Evolutionary conservation across 2,797 vertebrate species (phyloP).

Genomic region (Falco biarmicus): DNA sequence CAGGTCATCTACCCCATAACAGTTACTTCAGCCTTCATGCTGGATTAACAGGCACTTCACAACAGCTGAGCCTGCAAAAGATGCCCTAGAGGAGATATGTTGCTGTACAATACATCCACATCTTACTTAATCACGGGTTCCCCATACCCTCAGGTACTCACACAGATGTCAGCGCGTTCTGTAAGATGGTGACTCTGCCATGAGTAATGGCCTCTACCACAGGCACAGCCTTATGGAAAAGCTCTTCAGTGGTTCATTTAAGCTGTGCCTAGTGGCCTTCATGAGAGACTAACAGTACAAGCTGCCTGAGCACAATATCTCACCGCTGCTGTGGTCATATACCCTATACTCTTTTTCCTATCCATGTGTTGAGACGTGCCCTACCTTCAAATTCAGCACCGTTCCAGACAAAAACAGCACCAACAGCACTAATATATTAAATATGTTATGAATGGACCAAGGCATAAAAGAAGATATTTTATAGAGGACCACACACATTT

Average conservation of each 20-base stretch:
- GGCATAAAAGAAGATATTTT: background rate
- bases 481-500: background rate
- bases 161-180: conserved; percentile 28
- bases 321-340: background rate
- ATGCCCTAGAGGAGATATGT: conserved; percentile 34
- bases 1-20: conserved; percentile 1
- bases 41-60: conserved; percentile 52
- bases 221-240: conserved; percentile 39
- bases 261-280: conserved; percentile 20
- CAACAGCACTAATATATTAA: background rate
- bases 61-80: conserved; percentile 58
- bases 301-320: background rate
- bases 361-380: background rate
- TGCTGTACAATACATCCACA: conserved; percentile 29
- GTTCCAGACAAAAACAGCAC: background rate
- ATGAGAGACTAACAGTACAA: background rate
- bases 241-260: conserved; percentile 35
- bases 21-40: conserved; percentile 23
- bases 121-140: conserved; percentile 35
- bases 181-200: conserved; percentile 16
- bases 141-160: conserved; percentile 53
- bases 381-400: background rate
- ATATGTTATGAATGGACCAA: background rate
- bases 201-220: conserved; percentile 50
- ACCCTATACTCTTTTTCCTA: background rate